Conservation (phyloP, 1,140 invertebrate genomes). For the Ooceraea biroi region DNA sequence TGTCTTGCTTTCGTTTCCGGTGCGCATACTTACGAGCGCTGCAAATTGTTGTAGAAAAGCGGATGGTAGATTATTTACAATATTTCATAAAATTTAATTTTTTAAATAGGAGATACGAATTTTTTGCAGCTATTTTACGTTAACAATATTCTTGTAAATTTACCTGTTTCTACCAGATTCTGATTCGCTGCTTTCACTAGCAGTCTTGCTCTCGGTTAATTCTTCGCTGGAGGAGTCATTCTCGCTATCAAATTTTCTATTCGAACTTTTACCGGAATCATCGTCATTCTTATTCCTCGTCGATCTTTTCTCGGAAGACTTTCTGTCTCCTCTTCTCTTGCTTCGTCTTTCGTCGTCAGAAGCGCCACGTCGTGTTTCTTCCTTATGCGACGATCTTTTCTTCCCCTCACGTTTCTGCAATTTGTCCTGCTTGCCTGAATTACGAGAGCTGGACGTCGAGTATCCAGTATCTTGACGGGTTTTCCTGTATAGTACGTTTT, state of each 20-base stretch:
- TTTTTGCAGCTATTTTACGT: background rate
- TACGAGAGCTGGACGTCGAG: constrained; percentile 89
- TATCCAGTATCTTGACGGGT: constrained; percentile 89
- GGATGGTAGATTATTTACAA: too few relatives aligned
- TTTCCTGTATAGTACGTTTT: constrained; percentile 80
- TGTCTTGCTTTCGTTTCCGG: constrained; percentile 79
- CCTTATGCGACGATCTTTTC: constrained; percentile 62
- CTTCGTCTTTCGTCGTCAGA: constrained; percentile 76
- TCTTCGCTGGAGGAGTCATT: constrained; percentile 63
- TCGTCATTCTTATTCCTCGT: constrained; percentile 68
- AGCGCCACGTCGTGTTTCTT: constrained; percentile 79
- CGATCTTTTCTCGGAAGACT: constrained; percentile 49
- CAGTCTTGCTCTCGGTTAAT: constrained; percentile 53
- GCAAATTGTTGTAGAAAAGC: constrained; percentile 22
- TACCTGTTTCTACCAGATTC: constrained; percentile 78
- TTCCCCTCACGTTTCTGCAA: constrained; percentile 69
- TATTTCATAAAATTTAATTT: too few relatives aligned
- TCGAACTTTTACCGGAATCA: constrained; percentile 58
- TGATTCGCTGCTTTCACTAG: constrained; percentile 70
- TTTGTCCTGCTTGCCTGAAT: constrained; percentile 79
- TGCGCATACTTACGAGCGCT: constrained; percentile 72
- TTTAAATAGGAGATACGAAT: too few relatives aligned
- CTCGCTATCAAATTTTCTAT: constrained; percentile 64
- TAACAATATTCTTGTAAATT: constrained; percentile 24
- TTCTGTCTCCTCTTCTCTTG: constrained; percentile 66